Percentiles rank a stretch among this genome's conserved stretches.
phyloP scores from a whole-genome alignment of 2,113 vertebrate genomes.

The Semnopithecus entellus region DNA sequence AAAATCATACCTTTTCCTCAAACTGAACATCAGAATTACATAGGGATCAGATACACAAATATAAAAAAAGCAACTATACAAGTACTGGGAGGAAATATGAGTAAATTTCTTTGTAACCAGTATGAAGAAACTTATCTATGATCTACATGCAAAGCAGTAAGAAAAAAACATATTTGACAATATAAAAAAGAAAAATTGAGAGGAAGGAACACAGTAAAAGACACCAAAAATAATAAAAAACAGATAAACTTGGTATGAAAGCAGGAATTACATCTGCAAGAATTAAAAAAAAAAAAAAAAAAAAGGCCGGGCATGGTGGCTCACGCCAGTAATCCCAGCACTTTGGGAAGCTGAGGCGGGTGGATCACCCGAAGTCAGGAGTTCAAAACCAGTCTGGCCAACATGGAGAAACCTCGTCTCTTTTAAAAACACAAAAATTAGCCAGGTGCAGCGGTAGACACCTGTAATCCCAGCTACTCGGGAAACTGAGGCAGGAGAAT shows the following conservation, averaged over 20 bases:
- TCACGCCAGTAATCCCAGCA: too few species aligned
- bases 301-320: too few species aligned
- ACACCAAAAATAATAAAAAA: not conserved
- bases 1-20: not conserved
- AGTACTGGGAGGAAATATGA: not conserved
- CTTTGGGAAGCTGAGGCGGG: too few species aligned
- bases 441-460: fast-evolving
- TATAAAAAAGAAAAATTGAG: not conserved
- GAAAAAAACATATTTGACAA: not conserved
- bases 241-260: not conserved
- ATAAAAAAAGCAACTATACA: not conserved
- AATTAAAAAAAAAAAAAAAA: too few species aligned
- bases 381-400: too few species aligned
- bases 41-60: not conserved
- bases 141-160: constrained; percentile 2
- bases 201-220: not conserved
- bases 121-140: not conserved
- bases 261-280: too few species aligned
- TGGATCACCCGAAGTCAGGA: too few species aligned
- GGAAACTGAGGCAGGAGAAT: too few species aligned
- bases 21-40: not conserved
- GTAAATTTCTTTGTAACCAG: not conserved
- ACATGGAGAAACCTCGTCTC: too few species aligned
- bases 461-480: too few species aligned
- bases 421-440: too few species aligned